Percentiles rank a stretch among this genome's conserved stretches.
phyloP scores from a whole-genome alignment of 2,113 vertebrate genomes.

The Capra hircus region DNA sequence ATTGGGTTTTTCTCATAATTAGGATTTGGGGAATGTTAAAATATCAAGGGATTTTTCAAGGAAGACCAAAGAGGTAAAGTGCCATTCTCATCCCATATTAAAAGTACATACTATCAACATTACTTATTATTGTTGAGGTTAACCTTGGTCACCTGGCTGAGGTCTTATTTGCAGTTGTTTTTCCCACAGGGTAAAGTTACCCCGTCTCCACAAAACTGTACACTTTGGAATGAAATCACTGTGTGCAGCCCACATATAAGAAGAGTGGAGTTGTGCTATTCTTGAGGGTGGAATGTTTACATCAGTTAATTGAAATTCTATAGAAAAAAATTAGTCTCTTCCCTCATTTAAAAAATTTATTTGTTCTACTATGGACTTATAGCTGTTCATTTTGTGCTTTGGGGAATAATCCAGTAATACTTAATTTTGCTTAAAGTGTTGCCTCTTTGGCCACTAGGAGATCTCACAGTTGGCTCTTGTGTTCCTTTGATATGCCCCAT shows the following conservation, averaged over 20 bases:
- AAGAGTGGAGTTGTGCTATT: background rate
- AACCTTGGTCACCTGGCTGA: background rate
- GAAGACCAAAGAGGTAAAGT: background rate
- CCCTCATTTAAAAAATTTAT: background rate
- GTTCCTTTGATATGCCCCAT: background rate
- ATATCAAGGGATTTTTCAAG: background rate
- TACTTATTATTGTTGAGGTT: background rate
- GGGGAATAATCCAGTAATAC: background rate
- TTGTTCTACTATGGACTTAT: background rate
- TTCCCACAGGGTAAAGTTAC: background rate
- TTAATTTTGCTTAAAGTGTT: background rate
- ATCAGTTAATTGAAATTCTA: background rate
- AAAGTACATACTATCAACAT: background rate
- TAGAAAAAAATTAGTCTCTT: background rate
- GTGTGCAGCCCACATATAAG: background rate
- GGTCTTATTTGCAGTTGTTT: background rate
- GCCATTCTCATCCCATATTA: background rate
- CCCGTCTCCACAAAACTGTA: background rate
- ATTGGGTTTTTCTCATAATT: background rate
- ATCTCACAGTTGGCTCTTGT: background rate
- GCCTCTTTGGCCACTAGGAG: background rate
- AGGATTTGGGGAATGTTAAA: background rate
- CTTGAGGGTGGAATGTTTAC: background rate
- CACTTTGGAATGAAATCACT: background rate
- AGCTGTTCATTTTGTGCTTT: background rate